Base-by-base conservation (phyloP, 2,888 invertebrate species). In the Norana najaformis region DNA sequence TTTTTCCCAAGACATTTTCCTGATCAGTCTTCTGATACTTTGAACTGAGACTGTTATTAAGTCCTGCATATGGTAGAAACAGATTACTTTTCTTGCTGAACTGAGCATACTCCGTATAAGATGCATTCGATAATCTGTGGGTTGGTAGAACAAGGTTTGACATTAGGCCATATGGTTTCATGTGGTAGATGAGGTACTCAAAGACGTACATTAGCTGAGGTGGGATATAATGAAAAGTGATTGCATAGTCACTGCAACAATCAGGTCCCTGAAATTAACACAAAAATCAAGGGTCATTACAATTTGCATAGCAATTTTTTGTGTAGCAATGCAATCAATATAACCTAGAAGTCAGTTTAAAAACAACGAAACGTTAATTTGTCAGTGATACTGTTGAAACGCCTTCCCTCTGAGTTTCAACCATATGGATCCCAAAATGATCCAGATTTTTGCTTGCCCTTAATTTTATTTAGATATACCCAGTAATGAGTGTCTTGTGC, bases 171-270 rank as follows among this genome's bases (percentile, higher is more conserved):
- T 91, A 92, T 18, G 92, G 98, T 91, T 97, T 96, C 91, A 99
- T 95, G 94, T 99, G 98, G 95, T 99, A 99, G 93, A 99, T 97
- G 91, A 99, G 95, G 95, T 98, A 99, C 93, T 99, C 98, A 90
- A 98, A 94, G 23, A 98, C 97, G 94, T 99, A 98, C 97, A 99
- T 98, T 95, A 97, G 96, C 93, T 97, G 96, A 0, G 98, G 97
- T n/a, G 96, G 96, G 0, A 98, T 97, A 95, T 98, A 98, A 95
- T 99, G 98, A 95, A 99, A 99, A 0, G 98, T 97, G 14, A 91
- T 89, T 41, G 92, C 91, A 88, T 89, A 90, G 90, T 92, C 98
- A 88, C 92, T 92, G 91, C 92, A 92, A 90, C 92, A 92, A 23
- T 92, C 91, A 4, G 92, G 91, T 23, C 92, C 92, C 92, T 92